Base-by-base conservation (phyloP, 2,888 invertebrate genomes). In the Drosophila quasianomalipes region DNA sequence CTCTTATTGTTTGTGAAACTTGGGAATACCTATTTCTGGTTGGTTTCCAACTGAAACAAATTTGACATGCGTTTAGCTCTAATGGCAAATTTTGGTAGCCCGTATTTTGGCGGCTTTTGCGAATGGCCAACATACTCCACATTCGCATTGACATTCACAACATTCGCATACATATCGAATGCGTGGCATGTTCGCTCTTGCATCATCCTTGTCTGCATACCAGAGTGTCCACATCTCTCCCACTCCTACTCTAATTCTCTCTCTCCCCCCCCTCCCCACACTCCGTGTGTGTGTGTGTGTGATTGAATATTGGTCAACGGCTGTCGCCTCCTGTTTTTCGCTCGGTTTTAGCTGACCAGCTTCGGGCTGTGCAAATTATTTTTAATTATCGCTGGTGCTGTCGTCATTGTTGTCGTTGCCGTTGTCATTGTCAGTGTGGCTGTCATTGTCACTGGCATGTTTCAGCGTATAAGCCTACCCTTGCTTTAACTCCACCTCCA, bases 331-430 rank as follows among this genome's bases (percentile, higher is more conserved):
- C 55, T 62, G 57, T 68, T 62, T 68, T 62, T 70, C 69, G 62
- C 76, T 71, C 52, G 53, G 75, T 84, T 87, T 85, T 83, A 83
- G 85, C 82, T 82, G 71, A 64, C 57, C 77, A 53, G 67, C 60
- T 63, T 71, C 61, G 76, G 68, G 72, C 58, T 64, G 81, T 69
- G 82, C 79, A 83, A 89, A 85, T 85, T 88, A 85, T 85, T 85
- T 85, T 89, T 85, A 85, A 85, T 85, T 85, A 85, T 85, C 89
- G 82, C 54, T 77, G 81, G 70, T 67, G 82, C 82, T 88, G 88
- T 80, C 81, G 82, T 72, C 76, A 74, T 68, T 76, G 78, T 70
- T 81, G 81, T 72, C 69, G 58, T 33, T 75, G 76, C 63, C 74
- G 83, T 68, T 76, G 80, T 71, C 67, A 63, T 63, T 76, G 76